Percentiles rank a stretch among this genome's conserved stretches.
Evolutionary conservation across 2,888 invertebrate genomes (phyloP).

Genomic region (Mythimna lalbum): DNA sequence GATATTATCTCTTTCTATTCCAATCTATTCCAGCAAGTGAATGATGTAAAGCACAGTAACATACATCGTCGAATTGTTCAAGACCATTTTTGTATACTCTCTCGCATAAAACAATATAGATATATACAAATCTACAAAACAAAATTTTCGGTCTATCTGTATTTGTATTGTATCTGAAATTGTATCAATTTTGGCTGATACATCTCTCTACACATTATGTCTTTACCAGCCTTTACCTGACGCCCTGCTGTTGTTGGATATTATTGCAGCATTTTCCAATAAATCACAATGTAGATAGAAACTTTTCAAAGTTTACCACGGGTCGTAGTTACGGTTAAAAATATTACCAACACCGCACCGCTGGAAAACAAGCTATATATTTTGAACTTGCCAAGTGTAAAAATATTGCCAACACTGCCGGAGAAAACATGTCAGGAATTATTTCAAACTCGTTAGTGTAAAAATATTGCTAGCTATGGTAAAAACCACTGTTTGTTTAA

Average conservation of each 20-base stretch:
- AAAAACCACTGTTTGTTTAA: slow-evolving; percentile 29
- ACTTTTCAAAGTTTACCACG: background rate
- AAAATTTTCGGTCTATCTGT: no score
- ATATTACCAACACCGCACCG: background rate
- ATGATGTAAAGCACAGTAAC: background rate
- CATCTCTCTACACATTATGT: no score
- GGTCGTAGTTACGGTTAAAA: slow-evolving; percentile 4
- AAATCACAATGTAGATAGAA: slow-evolving; percentile 2
- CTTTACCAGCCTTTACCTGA: background rate
- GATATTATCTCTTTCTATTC: background rate
- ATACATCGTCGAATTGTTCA: background rate
- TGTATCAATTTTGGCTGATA: no score
- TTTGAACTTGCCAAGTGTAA: slow-evolving; percentile 10
- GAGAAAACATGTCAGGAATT: slow-evolving; percentile 5
- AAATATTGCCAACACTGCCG: slow-evolving; percentile 2
- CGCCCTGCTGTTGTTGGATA: background rate
- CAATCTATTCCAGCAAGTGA: background rate
- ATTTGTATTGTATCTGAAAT: no score
- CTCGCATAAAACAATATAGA: background rate
- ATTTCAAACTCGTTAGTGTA: slow-evolving; percentile 16
- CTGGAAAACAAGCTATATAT: slow-evolving; percentile 11
- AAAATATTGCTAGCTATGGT: slow-evolving; percentile 12
- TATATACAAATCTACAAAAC: background rate
- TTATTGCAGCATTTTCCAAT: background rate
- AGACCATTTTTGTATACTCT: background rate